Percentiles rank a stretch among this genome's conserved stretches.
These are phyloP conservation scores for Tychaedon coryphoeus DNA, from an alignment of 2,113 vertebrate genomes.

Conservation along the genomic window DNA sequence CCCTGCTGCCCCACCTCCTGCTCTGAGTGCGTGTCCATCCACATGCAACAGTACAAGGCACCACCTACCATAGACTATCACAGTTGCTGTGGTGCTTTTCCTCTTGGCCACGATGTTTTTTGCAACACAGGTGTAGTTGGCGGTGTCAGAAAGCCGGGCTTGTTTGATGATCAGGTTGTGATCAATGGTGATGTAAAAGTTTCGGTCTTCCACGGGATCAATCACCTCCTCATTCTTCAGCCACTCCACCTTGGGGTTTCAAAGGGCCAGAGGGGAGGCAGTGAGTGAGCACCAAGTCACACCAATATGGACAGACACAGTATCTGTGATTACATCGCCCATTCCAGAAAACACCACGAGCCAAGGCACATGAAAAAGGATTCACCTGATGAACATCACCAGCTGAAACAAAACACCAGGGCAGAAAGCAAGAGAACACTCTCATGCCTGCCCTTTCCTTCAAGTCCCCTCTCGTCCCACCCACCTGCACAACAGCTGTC, in stretches of 20 bases:
- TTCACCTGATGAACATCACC: neutral
- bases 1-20: neutral
- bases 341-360: rapidly evolving
- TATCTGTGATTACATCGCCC: neutral
- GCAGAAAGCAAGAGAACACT: neutral
- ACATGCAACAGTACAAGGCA: rapidly evolving
- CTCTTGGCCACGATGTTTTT: slow-evolving; percentile 95
- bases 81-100: slow-evolving; percentile 89
- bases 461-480: neutral
- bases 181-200: slow-evolving; percentile 96
- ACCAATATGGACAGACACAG: neutral
- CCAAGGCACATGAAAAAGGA: rapidly evolving
- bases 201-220: slow-evolving; percentile 89
- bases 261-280: neutral
- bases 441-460: neutral
- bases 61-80: slow-evolving; percentile 91
- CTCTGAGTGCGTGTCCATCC: neutral
- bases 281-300: neutral
- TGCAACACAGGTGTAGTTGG: slow-evolving; percentile 94
- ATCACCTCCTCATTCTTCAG: slow-evolving; percentile 93
- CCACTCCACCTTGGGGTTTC: slow-evolving; percentile 87
- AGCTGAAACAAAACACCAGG: neutral
- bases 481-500: neutral
- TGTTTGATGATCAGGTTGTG: slow-evolving; percentile 97
- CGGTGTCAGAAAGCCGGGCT: slow-evolving; percentile 91